These are phyloP conservation scores for Iselma pallidipennis DNA, from an alignment of 2,888 invertebrate species.

Conservation along the genomic window DNA sequence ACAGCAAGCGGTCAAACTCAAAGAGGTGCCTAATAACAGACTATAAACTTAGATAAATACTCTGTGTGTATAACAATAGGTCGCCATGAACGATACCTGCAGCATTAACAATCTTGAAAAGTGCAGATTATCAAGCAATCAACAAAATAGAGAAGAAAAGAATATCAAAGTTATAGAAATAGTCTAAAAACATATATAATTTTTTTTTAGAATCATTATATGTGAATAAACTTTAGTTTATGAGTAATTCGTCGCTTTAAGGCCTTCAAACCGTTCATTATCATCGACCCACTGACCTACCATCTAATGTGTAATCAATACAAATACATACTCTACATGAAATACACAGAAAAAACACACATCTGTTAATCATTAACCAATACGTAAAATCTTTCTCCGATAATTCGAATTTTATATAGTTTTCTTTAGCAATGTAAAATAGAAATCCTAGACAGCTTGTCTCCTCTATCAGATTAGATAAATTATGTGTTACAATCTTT, in stretches of 20 bases:
- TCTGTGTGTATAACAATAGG: conserved; percentile 29
- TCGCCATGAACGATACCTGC: conserved; percentile 22
- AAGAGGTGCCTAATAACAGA: conserved; percentile 33
- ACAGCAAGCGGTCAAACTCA: conserved; percentile 11
- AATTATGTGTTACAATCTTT: neutral
- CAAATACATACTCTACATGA: too few relatives aligned
- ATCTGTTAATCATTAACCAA: neutral
- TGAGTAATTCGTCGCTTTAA: neutral
- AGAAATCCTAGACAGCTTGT: conserved; percentile 1
- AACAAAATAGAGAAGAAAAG: neutral
- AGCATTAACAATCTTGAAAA: neutral
- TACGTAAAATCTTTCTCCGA: neutral
- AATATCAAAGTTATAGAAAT: too few relatives aligned
- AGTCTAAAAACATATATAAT: neutral
- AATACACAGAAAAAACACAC: neutral
- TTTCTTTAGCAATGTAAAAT: neutral
- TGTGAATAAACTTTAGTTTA: neutral
- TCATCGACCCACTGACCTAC: neutral
- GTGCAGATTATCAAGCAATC: neutral
- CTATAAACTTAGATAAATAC: conserved; percentile 29
- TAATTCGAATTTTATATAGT: neutral
- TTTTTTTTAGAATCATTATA: neutral
- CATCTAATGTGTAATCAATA: neutral
- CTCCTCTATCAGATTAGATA: neutral
- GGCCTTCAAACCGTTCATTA: neutral